Percentiles rank a stretch among this genome's conserved stretches.
Conservation (phyloP, 2,797 vertebrate genomes). For the Staurois parvus region DNA sequence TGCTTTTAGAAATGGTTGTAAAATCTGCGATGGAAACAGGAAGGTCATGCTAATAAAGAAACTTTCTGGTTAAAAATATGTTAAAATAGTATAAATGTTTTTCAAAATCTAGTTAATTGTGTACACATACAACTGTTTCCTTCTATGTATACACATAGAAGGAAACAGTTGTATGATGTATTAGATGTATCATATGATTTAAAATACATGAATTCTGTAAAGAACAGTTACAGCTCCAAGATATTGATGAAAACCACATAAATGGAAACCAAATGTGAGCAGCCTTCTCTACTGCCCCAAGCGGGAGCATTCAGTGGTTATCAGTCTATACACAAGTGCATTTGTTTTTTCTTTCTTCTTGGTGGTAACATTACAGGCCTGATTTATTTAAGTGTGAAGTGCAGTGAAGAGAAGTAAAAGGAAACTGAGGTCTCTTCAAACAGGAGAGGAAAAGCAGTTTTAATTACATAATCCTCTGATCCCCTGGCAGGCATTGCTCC, state of each 20-base stretch:
- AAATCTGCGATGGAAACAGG: background rate
- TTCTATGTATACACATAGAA: background rate
- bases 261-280: background rate
- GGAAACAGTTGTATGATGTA: background rate
- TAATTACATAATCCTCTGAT: too few relatives aligned
- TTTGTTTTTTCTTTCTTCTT: background rate
- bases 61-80: constrained; percentile 1
- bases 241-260: background rate
- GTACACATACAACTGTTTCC: too few relatives aligned
- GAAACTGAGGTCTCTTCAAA: too few relatives aligned
- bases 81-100: background rate
- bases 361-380: too few relatives aligned
- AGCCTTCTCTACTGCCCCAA: background rate
- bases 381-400: background rate
- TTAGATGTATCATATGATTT: background rate
- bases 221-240: background rate
- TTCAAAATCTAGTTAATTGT: background rate
- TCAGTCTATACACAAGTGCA: background rate
- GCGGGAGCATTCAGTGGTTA: background rate
- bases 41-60: constrained; percentile 1
- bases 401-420: background rate
- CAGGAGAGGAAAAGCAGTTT: too few relatives aligned
- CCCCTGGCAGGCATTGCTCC: too few relatives aligned
- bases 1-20: background rate
- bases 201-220: background rate